These are phyloP conservation scores for Zhuqinia jingwanae DNA, from an alignment of 2,888 invertebrate genomes.

Conservation along the genomic window DNA sequence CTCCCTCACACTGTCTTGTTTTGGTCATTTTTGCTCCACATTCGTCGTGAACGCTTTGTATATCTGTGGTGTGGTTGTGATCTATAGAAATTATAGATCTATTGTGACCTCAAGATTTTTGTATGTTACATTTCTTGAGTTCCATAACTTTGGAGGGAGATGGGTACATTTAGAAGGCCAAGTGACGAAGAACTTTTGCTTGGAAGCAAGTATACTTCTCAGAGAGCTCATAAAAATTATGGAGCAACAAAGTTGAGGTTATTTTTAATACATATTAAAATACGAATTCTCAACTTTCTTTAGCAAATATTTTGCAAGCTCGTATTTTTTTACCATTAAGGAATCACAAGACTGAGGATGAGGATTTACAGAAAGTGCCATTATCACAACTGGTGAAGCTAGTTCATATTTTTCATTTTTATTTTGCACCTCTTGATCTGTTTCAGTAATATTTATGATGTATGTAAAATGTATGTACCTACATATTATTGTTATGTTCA, in stretches of 20 bases:
- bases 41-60: too few species aligned
- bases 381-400: constrained; percentile 47
- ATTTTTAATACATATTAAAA: background rate
- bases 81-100: too few species aligned
- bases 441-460: background rate
- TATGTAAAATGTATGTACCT: too few species aligned
- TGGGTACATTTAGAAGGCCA: constrained; percentile 38
- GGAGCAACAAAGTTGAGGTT: constrained; percentile 60
- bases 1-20: too few species aligned
- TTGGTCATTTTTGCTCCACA: too few species aligned
- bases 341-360: background rate
- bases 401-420: background rate
- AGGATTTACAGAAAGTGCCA: constrained; percentile 58
- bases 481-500: constrained; percentile 43
- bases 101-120: too few species aligned
- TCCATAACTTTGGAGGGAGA: background rate
- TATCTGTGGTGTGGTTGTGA: too few species aligned
- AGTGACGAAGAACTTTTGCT: constrained; percentile 49
- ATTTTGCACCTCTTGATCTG: too few species aligned
- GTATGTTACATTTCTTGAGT: too few species aligned
- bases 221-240: constrained; percentile 33
- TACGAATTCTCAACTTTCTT: too few species aligned
- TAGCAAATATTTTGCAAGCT: background rate
- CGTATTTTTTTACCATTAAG: background rate
- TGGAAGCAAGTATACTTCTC: constrained; percentile 1